Evolutionary conservation across 1,140 invertebrate genomes (phyloP), one percentile per base, ranked within the genome.

Genomic region (Papilio helenus): DNA sequence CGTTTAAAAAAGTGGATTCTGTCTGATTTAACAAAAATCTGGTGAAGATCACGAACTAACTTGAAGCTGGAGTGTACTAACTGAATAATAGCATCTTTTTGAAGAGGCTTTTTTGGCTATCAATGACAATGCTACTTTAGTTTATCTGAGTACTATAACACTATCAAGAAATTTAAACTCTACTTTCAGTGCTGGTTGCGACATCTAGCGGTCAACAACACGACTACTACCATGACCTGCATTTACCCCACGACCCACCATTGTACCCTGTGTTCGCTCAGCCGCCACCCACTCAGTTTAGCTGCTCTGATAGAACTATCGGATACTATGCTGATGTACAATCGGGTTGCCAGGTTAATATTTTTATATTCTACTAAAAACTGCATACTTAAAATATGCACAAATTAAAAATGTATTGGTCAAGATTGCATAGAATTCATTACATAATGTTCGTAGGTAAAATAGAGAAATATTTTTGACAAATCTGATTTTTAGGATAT

Each of bases 271-370:
- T 95, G 12, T 92, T 94, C 73, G 85, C 86, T 20, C 83, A 82
- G 14, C 90, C 95, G 0, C 95, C 95, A 1, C 84, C 82, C 3
- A 96, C 95, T 0, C 85, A 84, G 18, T 96, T 96, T 83, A 90
- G 85, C 14, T 96, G 95, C 79, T 76, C 86, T 1, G 94, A 92
- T 5, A 86, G 91, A 16, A 82, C 77, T 12, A 91, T 92, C 72
- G 95, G 95, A 10, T 95, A 95, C 61, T 95, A 95, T 79, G 95
- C 95, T 39, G 95, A 96, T 79, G 87, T 95, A 0, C 89, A 95
- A 51, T 89, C 93, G 23, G 94, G 93, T 29, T 95, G 95, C 83
- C 95, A 96, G 93, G 95, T 95, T 89, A 82, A 58, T 29, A 51
- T 79, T 55, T 18, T 49, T 49, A 49, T 46, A 46, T 49, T 49